Base-by-base conservation (phyloP, 2,888 invertebrate genomes). In the Macaria liturata region DNA sequence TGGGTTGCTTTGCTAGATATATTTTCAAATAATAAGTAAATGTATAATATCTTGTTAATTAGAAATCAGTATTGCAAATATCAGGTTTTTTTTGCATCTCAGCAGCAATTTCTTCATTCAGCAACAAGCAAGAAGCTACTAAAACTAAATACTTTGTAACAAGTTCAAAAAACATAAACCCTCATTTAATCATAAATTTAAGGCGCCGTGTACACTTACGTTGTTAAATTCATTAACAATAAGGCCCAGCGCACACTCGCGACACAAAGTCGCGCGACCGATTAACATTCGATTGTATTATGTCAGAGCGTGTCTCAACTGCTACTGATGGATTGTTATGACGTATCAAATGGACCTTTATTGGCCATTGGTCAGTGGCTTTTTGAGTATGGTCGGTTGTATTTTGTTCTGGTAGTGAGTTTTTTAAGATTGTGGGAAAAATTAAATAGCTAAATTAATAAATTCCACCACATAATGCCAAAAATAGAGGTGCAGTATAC, bases 201-300 rank as follows among this genome's bases (percentile, higher is more conserved):
- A 56, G 32, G 8, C 6, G n/a, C 48, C 48, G 4, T 32, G 31
- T 9, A 53, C 46, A 49, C 43, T 52, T 49, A 45, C 52, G n/a
- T 46, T 53, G 53, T 53, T 57, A 49, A n/a, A 57, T 43, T 44
- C 43, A 46, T 46, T 54, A 49, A 39, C 37, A 3, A 55, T 46
- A 54, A 58, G 46, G 50, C 4, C 39, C 52, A 40, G 40, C 39
- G 44, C 71, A 70, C 71, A 71, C 65, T 69, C 62, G 72, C 70
- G 65, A 72, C 74, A 72, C 76, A 76, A 76, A 80, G 69, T 74
- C 71, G 67, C 68, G 70, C 71, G 65, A 67, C 70, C 71, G 74
- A 70, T 78, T 78, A 77, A 80, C 76, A 72, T 67, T 65, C 80
- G 71, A 84, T 84, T 84, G 83, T 85, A 54, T 57, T 42, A 47